Evolutionary conservation across 2,113 vertebrate genomes (phyloP), one percentile per base, ranked within the genome.

Genomic region (Perca flavescens): DNA sequence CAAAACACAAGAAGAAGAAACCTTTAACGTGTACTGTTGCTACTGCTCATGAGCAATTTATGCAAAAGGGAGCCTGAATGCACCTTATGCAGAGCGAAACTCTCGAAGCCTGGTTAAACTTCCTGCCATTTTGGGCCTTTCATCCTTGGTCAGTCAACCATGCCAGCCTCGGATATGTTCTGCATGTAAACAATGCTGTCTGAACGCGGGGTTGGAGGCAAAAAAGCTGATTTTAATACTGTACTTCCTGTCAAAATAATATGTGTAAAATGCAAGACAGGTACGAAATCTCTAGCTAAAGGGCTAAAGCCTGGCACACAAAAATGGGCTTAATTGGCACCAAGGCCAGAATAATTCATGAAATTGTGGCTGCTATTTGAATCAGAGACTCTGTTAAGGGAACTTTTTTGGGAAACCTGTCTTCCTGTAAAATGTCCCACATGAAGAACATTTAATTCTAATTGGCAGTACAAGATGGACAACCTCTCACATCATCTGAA

Each of bases 171-270:
- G 21, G 60, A 87, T 77, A 76, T 73, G 34, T 68, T 86, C 80
- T 74, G 80, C 83, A 78, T 74, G 67, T 87, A 85, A 91, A 89
- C 90, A 82, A 76, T 76, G 77, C 67, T 43, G 72, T 79, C 64
- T 79, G 62, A 84, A 74, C 6, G 19, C 1, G 6, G 65, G 77
- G 64, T 52, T 78, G 19, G 43, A 72, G 65, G 77, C 69, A 0
- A 75, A 71, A 82, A 82, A 74, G 77, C 58, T 47, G 53, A 80
- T 78, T 83, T 75, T 31, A 85, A 85, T 80, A 34, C 75, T 53
- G 50, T 49, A 49, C 63, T 71, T 68, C 56, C 72, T 86, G 81
- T 82, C 75, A 80, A 70, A 82, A 61, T 80, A 57, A 84, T 84
- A 53, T 21, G 74, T 62, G 56, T 76, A 47, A 86, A 80, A 86